phyloP scores from a whole-genome alignment of 2,797 vertebrate species.

The Pteronotus mesoamericanus region DNA sequence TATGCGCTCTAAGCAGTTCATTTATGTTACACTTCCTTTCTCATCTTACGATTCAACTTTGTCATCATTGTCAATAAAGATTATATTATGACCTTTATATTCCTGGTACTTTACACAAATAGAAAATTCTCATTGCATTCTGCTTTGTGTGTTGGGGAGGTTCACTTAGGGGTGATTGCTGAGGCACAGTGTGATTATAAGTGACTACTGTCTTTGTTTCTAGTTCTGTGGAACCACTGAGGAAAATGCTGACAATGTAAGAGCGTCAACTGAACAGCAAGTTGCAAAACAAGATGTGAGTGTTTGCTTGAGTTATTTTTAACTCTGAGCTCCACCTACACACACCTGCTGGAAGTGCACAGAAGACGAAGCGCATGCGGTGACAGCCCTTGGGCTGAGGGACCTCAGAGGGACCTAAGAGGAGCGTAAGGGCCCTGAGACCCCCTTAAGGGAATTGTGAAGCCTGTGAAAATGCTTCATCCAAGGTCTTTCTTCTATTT shows the following conservation, averaged over 20 bases:
- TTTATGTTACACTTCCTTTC: not conserved
- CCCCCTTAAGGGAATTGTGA: not conserved
- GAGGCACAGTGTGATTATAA: not conserved
- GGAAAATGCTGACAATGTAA: constrained; percentile 16
- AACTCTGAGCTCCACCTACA: constrained; percentile 44
- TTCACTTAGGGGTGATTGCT: not conserved
- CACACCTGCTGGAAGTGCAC: constrained; percentile 43
- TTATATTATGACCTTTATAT: not conserved
- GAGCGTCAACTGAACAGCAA: not conserved
- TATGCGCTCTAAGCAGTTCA: not conserved
- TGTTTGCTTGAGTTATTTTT: constrained; percentile 56
- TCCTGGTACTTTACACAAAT: not conserved
- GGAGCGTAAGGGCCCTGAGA: not conserved
- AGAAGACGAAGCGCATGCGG: not conserved
- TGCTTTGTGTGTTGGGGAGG: not conserved
- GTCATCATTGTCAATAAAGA: not conserved
- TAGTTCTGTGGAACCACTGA: not conserved
- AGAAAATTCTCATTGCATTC: not conserved
- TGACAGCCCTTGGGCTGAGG: constrained; percentile 5
- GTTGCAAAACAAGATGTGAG: not conserved
- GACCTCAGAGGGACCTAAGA: not conserved
- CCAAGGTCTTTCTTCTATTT: constrained; percentile 15
- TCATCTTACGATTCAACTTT: not conserved
- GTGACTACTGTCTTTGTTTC: not conserved
- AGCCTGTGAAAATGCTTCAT: not conserved